Conservation (phyloP, 2,797 vertebrate species). For the Clarias fuscus region DNA sequence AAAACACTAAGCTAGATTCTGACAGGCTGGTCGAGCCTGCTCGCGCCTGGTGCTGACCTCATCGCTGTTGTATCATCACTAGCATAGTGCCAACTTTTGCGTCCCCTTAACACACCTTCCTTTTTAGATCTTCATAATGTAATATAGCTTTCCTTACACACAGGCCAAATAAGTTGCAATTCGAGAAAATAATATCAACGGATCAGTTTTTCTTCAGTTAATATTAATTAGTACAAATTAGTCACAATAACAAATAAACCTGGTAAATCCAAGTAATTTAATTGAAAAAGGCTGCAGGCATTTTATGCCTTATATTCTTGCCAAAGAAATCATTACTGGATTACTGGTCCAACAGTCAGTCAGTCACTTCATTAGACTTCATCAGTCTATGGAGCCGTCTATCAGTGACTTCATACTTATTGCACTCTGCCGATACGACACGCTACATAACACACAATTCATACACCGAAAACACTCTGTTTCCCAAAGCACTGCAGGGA, state of each 20-base stretch:
- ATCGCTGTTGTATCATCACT: constrained; percentile 29
- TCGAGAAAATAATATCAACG: not conserved
- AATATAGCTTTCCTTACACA: not conserved
- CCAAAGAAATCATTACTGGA: constrained; percentile 40
- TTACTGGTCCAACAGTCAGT: constrained; percentile 38
- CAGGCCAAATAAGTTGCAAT: not conserved
- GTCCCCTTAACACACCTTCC: not conserved
- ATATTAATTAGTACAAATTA: constrained; percentile 1
- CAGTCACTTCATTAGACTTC: constrained; percentile 49
- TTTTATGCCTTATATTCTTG: constrained; percentile 18
- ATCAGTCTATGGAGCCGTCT: constrained; percentile 23
- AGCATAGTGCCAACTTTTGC: constrained; percentile 30
- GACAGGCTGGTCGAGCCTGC: constrained; percentile 28
- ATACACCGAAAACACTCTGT: not conserved
- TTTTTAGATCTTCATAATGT: not conserved
- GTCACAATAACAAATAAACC: not conserved
- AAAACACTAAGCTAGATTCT: not conserved
- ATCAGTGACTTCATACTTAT: constrained; percentile 47
- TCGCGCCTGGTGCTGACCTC: constrained; percentile 40
- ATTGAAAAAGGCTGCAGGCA: constrained; percentile 23
- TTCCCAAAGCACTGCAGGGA: constrained; percentile 12
- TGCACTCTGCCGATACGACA: constrained; percentile 40
- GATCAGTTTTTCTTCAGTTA: not conserved
- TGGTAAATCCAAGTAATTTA: not conserved
- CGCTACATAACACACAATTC: not conserved